These are phyloP conservation scores for Lepas anatifera DNA, from an alignment of 2,888 invertebrate species.

Conservation along the genomic window DNA sequence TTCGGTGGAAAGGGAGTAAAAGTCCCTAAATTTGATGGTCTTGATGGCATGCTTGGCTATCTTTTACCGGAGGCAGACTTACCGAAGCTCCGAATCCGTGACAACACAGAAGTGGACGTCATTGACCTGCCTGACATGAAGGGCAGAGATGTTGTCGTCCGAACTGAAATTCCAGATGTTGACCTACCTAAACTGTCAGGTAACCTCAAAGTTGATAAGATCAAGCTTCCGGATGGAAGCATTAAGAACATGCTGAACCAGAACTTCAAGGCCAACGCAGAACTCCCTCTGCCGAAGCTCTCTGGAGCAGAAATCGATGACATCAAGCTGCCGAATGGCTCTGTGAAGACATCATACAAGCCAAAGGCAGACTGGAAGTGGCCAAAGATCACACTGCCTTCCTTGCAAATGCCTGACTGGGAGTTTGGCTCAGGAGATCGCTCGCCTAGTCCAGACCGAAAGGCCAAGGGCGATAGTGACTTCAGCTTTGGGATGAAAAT, in stretches of 20 bases:
- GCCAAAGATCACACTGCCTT: neutral
- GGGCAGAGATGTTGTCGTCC: too few relatives aligned
- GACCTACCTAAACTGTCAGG: too few relatives aligned
- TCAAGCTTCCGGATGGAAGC: neutral
- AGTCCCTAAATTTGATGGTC: neutral
- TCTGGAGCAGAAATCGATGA: conserved; percentile 16
- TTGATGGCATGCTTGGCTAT: too few relatives aligned
- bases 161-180: too few relatives aligned
- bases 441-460: neutral
- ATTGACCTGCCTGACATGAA: too few relatives aligned
- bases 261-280: neutral
- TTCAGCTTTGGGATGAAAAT: neutral
- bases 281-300: neutral
- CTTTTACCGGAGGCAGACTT: too few relatives aligned
- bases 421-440: neutral
- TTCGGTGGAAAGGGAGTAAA: neutral
- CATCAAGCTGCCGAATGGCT: conserved; percentile 4
- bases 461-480: neutral
- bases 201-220: too few relatives aligned
- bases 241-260: neutral
- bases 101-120: too few relatives aligned
- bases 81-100: too few relatives aligned
- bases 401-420: neutral
- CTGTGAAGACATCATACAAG: neutral
- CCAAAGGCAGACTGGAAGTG: neutral